Evolutionary conservation across 2,888 invertebrate species (phyloP), one percentile per base, ranked within the genome.

Genomic region (Lypha dubia): DNA sequence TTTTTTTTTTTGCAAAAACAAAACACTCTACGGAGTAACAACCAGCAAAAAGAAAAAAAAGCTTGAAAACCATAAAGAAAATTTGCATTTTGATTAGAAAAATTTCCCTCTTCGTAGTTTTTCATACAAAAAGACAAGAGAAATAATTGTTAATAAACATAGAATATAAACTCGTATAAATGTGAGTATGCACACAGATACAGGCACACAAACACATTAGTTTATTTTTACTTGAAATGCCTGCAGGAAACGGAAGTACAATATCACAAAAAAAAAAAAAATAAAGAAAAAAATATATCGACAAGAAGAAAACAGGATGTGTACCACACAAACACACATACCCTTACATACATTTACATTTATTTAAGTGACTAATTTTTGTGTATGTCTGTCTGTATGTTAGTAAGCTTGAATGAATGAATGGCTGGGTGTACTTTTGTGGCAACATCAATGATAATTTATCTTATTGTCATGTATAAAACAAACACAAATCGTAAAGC

Each of bases 81-180:
- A 91, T 91, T 91, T 91, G 91, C 90, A 91, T 91, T 91, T 91
- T 91, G 91, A 91, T 91, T 91, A 91, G 91, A 88, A 91, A 91
- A 90, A 89, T 89, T 91, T 65, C n/a, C 49, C 60, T 41, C 32
- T 20, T 44, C 24, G 15, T 46, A 35, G 3, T 38, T 53, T 38
- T 13, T 13, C 4, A 28, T n/a, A 38, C 51, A 62, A 32, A n/a
- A 46, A 51, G 49, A 35, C 62, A 49, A 74, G 17, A 62, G 13
- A 38, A 20, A 60, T 73, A 62, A 49, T 51, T 74, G 35, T 38
- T 24, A 51, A 38, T 38, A 51, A 38, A 35, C 46, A 46, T 15
- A 46, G 35, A 32, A 46, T 28, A 35, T 53, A 22, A 24, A 73
- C 22, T 38, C 22, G 20, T 28, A 35, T 53, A 22, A 24, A 73